phyloP scores from a whole-genome alignment of 2,113 vertebrate genomes.

The Ptychochromis oligacanthus region DNA sequence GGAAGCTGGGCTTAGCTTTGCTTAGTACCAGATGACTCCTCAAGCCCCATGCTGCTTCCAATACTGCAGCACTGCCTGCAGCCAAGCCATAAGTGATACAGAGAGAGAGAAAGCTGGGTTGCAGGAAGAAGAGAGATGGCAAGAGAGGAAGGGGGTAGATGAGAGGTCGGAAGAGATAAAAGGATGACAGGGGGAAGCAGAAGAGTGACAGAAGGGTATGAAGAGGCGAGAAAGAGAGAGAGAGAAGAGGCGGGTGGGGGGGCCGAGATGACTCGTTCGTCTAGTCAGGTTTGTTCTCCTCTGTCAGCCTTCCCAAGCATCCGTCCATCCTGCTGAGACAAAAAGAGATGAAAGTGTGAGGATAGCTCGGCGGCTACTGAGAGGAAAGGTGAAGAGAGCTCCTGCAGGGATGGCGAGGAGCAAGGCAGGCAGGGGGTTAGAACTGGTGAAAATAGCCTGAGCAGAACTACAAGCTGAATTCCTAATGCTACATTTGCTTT shows the following conservation, averaged over 20 bases:
- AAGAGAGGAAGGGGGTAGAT: constrained; percentile 47
- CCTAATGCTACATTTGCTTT: constrained; percentile 57
- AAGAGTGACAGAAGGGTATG: constrained; percentile 39
- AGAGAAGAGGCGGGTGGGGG: not conserved
- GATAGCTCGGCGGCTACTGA: constrained; percentile 22
- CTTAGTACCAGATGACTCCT: constrained; percentile 66
- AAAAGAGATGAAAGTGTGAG: constrained; percentile 60
- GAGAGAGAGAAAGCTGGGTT: constrained; percentile 17
- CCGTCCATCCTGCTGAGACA: constrained; percentile 54
- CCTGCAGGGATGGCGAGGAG: constrained; percentile 41
- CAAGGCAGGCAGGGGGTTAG: constrained; percentile 39
- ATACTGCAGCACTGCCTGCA: constrained; percentile 49
- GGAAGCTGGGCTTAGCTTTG: constrained; percentile 52
- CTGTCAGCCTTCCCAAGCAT: constrained; percentile 44
- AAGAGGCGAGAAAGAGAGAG: not conserved
- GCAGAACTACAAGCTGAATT: constrained; percentile 58
- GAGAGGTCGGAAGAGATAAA: constrained; percentile 59
- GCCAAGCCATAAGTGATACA: constrained; percentile 46
- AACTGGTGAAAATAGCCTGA: constrained; percentile 53
- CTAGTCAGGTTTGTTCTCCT: constrained; percentile 46
- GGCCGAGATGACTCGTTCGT: constrained; percentile 49
- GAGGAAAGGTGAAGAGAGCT: constrained; percentile 66
- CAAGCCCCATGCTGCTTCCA: constrained; percentile 57
- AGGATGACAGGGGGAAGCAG: constrained; percentile 48
- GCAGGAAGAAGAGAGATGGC: not conserved